Percentiles rank a stretch among this genome's conserved stretches.
phyloP scores from a whole-genome alignment of 2,797 vertebrate genomes.

The Oceanodroma leucorhoa region DNA sequence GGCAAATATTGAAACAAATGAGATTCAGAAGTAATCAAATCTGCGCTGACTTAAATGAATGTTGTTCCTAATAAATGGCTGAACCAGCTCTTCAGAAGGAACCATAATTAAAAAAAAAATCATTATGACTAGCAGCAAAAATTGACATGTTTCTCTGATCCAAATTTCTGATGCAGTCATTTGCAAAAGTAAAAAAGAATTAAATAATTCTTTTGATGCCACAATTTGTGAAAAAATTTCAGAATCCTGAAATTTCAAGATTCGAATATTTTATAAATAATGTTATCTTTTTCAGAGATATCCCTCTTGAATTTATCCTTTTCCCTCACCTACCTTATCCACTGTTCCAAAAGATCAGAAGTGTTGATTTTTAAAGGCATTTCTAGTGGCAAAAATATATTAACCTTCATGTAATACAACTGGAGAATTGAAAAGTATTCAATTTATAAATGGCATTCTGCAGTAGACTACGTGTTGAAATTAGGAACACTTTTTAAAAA shows the following conservation, averaged over 20 bases:
- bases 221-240: neutral
- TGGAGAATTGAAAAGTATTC: neutral
- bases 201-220: neutral
- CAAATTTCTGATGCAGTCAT: neutral
- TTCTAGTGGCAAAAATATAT: neutral
- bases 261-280: neutral
- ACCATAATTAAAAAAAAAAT: neutral
- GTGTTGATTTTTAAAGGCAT: neutral
- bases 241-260: neutral
- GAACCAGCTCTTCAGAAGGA: neutral
- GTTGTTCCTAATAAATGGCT: neutral
- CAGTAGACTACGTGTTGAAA: conserved; percentile 4
- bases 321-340: neutral
- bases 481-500: neutral
- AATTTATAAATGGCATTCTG: neutral
- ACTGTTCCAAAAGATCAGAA: neutral
- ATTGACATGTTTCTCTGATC: neutral
- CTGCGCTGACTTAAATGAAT: neutral
- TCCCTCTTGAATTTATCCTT: neutral
- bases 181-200: neutral
- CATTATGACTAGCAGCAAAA: neutral
- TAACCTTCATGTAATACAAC: neutral
- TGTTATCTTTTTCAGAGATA: neutral
- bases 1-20: neutral
- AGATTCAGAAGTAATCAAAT: neutral